Conservation (phyloP, 2,113 vertebrate species). For the Psittacus erithacus region DNA sequence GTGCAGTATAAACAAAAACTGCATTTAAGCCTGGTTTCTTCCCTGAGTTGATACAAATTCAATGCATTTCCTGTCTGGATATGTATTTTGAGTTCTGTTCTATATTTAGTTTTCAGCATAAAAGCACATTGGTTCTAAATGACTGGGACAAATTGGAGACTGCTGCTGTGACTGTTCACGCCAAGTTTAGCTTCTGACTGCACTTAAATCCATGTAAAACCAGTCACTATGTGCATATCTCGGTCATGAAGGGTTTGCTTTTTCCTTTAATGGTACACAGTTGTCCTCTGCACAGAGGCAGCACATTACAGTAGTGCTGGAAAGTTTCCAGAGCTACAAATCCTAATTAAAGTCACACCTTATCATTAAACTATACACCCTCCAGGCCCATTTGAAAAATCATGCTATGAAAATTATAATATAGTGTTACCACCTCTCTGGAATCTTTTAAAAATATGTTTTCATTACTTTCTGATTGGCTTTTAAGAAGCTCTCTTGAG, state of each 20-base stretch:
- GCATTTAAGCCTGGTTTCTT: background rate
- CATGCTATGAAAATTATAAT: background rate
- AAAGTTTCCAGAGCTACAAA: constrained; percentile 16
- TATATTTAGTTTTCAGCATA: background rate
- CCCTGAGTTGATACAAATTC: background rate
- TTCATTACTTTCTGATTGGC: background rate
- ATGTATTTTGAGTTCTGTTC: background rate
- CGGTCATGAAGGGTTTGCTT: background rate
- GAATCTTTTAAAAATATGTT: background rate
- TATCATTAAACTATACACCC: background rate
- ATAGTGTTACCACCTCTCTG: background rate
- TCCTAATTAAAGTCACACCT: constrained; percentile 17
- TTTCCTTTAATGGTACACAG: background rate
- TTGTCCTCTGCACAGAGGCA: background rate
- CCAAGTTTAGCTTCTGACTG: background rate
- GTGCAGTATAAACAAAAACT: background rate
- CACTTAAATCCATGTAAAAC: background rate
- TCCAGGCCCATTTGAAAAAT: constrained; percentile 15
- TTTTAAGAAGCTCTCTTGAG: background rate
- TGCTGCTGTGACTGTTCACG: background rate
- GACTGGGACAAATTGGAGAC: background rate
- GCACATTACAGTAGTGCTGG: background rate
- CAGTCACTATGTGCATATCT: background rate
- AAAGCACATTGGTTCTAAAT: background rate
- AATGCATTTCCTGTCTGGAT: background rate